Evolutionary conservation across 2,113 vertebrate species (phyloP).

Genomic region (Balaenoptera acutorostrata): DNA sequence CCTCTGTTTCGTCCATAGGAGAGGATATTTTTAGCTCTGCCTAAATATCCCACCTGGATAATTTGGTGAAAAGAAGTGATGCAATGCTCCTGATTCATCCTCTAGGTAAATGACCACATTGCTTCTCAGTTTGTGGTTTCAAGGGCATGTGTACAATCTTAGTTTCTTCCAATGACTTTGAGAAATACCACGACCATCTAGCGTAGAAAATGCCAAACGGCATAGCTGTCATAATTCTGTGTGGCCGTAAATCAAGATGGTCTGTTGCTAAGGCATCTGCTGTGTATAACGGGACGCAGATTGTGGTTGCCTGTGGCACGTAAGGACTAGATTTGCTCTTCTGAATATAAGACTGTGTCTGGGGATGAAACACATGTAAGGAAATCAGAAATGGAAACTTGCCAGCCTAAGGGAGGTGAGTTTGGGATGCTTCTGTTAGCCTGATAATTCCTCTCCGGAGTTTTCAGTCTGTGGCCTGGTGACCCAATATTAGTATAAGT

Average conservation of each 20-base stretch:
- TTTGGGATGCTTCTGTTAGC: not conserved
- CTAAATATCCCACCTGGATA: not conserved
- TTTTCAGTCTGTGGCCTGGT: not conserved
- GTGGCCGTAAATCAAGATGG: not conserved
- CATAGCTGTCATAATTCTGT: not conserved
- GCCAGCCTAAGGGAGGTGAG: no score
- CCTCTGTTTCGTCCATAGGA: not conserved
- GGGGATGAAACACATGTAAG: not conserved
- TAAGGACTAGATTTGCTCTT: not conserved
- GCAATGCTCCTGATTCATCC: not conserved
- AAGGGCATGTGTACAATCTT: not conserved
- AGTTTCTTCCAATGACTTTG: not conserved
- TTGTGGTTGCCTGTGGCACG: fast-evolving
- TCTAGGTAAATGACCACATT: not conserved
- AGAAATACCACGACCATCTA: not conserved
- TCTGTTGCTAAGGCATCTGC: not conserved
- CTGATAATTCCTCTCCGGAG: not conserved
- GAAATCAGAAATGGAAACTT: not conserved
- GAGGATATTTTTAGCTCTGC: not conserved
- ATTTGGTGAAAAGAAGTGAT: not conserved
- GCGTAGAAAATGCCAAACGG: not conserved
- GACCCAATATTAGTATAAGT: not conserved
- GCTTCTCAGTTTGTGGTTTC: not conserved
- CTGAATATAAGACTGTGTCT: not conserved
- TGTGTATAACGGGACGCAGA: not conserved